Evolutionary conservation across 2,888 invertebrate species (phyloP).

Genomic region (Merodon equestris): DNA sequence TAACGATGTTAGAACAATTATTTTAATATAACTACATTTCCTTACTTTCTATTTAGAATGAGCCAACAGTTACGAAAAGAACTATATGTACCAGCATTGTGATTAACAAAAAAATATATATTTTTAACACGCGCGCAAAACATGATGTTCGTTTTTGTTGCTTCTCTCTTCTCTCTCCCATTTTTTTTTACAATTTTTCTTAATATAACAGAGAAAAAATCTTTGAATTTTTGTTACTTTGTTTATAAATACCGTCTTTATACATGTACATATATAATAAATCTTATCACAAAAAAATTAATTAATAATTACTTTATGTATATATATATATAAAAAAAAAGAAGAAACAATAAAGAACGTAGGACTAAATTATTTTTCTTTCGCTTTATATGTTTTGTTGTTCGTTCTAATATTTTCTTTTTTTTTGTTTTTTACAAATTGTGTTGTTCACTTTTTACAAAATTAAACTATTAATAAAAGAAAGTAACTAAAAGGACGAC

Average conservation of each 20-base stretch:
- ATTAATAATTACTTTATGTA: conserved; percentile 62
- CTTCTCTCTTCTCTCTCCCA: conserved; percentile 23
- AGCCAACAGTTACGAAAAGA: conserved; percentile 40
- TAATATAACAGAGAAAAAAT: conserved; percentile 66
- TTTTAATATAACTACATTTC: conserved; percentile 18
- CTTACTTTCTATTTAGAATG: conserved; percentile 53
- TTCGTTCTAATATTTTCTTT: conserved; percentile 42
- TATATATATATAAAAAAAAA: conserved; percentile 37
- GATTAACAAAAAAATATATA: conserved; percentile 35
- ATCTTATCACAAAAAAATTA: conserved; percentile 68
- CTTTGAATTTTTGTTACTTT: conserved; percentile 54
- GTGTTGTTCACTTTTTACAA: conserved; percentile 63
- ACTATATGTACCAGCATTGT: conserved; percentile 24
- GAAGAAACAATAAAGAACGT: conserved; percentile 58
- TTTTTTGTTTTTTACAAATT: conserved; percentile 50
- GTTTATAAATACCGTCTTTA: conserved; percentile 66
- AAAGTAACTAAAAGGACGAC: conserved; percentile 30
- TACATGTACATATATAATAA: conserved; percentile 66
- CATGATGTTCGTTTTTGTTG: conserved; percentile 45
- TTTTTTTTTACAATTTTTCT: conserved; percentile 57
- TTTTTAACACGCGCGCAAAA: conserved; percentile 55
- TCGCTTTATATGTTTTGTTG: conserved; percentile 59
- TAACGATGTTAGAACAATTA: conserved; percentile 28
- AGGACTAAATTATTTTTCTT: conserved; percentile 51
- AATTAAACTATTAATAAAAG: conserved; percentile 58